phyloP scores from a whole-genome alignment of 2,113 vertebrate species.

The Eulemur macaco region DNA sequence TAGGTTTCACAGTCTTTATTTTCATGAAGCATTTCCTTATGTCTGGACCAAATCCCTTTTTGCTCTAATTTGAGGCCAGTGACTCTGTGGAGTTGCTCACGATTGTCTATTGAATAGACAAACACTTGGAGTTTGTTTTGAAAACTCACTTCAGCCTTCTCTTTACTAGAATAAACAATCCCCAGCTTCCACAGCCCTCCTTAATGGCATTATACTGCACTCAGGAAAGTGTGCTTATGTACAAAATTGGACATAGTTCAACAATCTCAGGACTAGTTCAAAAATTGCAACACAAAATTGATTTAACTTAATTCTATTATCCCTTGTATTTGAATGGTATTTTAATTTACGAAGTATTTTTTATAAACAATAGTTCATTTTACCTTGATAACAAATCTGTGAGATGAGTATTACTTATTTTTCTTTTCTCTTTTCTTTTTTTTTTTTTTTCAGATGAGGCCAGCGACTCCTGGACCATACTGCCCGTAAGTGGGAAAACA shows the following conservation, averaged over 20 bases:
- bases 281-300: not conserved
- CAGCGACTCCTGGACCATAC: not conserved
- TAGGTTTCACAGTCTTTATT: conserved; percentile 67
- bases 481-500: not conserved
- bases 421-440: not conserved
- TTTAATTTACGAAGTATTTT: conserved; percentile 42
- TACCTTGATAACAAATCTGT: not conserved
- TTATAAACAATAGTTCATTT: not conserved
- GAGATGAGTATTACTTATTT: not conserved
- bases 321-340: not conserved
- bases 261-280: not conserved
- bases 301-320: not conserved
- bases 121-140: conserved; percentile 64
- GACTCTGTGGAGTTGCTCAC: conserved; percentile 38
- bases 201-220: not conserved
- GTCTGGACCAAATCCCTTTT: conserved; percentile 71
- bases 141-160: conserved; percentile 35
- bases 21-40: conserved; percentile 74
- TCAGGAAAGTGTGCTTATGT: not conserved
- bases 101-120: conserved; percentile 58
- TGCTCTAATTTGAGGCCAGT: conserved; percentile 68
- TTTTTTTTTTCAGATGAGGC: not conserved
- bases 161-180: not conserved
- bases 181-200: not conserved
- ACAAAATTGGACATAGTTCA: not conserved